A percentile compares a stretch with the other conserved stretches of the same genome.
Conservation (phyloP, 2,113 vertebrate genomes). For the Corydoras sp. region DNA sequence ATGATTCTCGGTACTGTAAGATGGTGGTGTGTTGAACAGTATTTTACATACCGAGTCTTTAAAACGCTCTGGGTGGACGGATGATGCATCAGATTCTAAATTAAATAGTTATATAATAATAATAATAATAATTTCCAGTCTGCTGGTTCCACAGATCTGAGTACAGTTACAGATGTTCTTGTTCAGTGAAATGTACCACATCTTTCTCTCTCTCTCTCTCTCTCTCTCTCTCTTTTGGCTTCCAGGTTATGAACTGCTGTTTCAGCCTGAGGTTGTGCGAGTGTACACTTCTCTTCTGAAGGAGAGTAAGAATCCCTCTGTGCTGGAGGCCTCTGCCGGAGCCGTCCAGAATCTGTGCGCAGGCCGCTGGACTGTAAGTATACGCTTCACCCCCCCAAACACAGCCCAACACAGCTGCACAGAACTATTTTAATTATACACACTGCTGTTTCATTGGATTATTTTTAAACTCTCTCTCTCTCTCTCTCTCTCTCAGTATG, state of each 20-base stretch:
- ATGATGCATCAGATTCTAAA: too few relatives aligned
- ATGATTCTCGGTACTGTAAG: too few relatives aligned
- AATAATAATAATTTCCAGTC: too few relatives aligned
- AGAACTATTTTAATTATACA: conserved; percentile 4
- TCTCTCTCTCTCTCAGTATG: conserved; percentile 66
- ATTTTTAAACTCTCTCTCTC: background rate
- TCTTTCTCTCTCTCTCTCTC: too few relatives aligned
- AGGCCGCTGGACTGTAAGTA: conserved; percentile 64
- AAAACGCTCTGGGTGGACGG: too few relatives aligned
- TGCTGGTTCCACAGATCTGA: too few relatives aligned
- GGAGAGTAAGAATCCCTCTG: conserved; percentile 82
- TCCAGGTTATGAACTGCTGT: conserved; percentile 88
- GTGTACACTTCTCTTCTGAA: conserved; percentile 89
- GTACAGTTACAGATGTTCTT: too few relatives aligned
- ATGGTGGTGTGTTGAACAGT: too few relatives aligned
- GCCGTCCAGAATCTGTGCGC: conserved; percentile 70
- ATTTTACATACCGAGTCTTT: too few relatives aligned
- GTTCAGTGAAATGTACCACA: too few relatives aligned
- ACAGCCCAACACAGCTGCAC: background rate
- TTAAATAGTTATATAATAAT: too few relatives aligned
- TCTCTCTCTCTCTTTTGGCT: background rate
- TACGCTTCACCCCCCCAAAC: background rate
- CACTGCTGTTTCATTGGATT: background rate
- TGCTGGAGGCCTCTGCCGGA: conserved; percentile 89
- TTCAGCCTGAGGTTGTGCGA: conserved; percentile 89